These are phyloP conservation scores for Cuniculus paca DNA, from an alignment of 2,797 vertebrate species.

Conservation along the genomic window DNA sequence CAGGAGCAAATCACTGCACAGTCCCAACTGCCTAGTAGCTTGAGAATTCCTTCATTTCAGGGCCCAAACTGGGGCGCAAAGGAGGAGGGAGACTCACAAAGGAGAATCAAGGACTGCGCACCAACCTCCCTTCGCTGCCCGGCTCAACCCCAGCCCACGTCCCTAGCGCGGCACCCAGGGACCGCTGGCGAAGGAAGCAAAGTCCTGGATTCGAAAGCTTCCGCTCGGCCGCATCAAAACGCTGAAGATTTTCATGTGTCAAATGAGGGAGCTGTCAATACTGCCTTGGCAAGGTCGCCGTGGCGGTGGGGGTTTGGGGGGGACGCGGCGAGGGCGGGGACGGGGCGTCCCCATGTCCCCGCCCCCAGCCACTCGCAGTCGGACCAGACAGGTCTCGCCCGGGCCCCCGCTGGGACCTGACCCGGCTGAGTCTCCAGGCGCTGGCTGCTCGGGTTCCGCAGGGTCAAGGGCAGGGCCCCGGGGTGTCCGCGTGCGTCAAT, in stretches of 20 bases:
- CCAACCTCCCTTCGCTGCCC: background rate
- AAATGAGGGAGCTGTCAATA: background rate
- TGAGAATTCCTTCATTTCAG: background rate
- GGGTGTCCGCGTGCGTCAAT: background rate
- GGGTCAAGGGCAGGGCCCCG: background rate
- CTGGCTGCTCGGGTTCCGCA: background rate
- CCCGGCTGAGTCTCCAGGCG: background rate
- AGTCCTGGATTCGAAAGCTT: background rate
- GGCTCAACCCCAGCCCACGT: background rate
- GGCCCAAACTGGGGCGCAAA: background rate
- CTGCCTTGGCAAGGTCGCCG: no score
- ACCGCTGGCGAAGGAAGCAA: background rate
- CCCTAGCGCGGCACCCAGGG: background rate
- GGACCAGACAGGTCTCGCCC: background rate
- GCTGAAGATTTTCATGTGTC: background rate
- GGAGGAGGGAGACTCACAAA: background rate
- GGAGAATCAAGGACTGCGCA: background rate
- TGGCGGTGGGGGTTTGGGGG: background rate
- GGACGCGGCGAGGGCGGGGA: background rate
- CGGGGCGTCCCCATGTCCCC: background rate
- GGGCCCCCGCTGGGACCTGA: background rate
- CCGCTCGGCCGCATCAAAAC: accelerated
- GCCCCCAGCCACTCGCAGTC: background rate
- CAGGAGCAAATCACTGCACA: background rate
- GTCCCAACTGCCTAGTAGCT: background rate